Base-by-base conservation (phyloP, 1,140 invertebrate genomes). In the Macrobrachium rosenbergii region DNA sequence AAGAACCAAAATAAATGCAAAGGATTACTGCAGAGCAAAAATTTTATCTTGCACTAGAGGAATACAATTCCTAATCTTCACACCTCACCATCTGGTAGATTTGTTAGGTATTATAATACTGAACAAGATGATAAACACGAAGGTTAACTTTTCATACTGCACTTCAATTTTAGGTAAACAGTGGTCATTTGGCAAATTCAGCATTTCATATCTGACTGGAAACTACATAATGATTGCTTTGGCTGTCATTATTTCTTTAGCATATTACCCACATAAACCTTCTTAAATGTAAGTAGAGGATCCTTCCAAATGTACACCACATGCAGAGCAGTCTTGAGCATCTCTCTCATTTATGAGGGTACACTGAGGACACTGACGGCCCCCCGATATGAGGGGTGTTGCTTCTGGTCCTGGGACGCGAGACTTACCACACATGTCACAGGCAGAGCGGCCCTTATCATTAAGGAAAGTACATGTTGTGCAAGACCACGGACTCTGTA, bases 321-420 rank as follows among this genome's bases (percentile, higher is more conserved):
- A 97, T 28, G 94, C 96, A 82, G 94, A 94, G 91, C 96, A 96
- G 10, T 90, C 91, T 45, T 92, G 92, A 8, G 94, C 94, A 80
- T 94, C 94, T 91, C 94, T 94, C 28, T 94, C 93, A 91, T 97
- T 96, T n/a, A 96, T 95, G 17, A 96, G 92, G n/a, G 96, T 97
- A 91, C 96, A 97, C 58, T 94, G 92, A 2, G 94, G 94, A 91
- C 96, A 97, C 90, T 96, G 94, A 59, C 94, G 93, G 0, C 96
- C 96, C 0, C 96, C 95, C 58, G 95, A 95, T 6, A 94, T 94
- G 43, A 96, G 92, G 2, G 95, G 95, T 86, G 93, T 93, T 19
- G 93, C 93, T 90, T 95, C 94, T 8, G 94, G 93, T 0, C 94
- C 94, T 28, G 91, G 91, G 52, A 75, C 60, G 80, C 93, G 93